phyloP scores from a whole-genome alignment of 1,140 invertebrate species.

The Drosophila suzukii region DNA sequence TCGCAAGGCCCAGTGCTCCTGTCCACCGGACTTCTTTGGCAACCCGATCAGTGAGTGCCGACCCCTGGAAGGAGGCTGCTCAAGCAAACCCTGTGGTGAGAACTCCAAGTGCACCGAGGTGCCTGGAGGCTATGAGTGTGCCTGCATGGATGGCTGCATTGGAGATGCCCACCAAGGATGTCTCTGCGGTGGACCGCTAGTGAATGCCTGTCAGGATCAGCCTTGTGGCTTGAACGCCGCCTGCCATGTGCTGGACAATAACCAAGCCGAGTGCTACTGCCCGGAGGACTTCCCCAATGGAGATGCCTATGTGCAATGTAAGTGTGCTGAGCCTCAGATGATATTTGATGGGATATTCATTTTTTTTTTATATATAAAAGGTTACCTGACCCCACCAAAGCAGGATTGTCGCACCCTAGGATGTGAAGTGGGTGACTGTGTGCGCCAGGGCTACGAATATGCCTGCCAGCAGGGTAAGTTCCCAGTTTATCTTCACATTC shows the following conservation, averaged over 20 bases:
- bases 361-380: conserved; percentile 8
- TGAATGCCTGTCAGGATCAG: conserved; percentile 89
- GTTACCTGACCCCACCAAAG: conserved; percentile 85
- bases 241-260: conserved; percentile 89
- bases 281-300: conserved; percentile 92
- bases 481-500: conserved; percentile 20
- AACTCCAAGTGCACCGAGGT: conserved; percentile 92
- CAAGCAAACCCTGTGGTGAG: conserved; percentile 92
- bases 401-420: conserved; percentile 92
- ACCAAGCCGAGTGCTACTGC: conserved; percentile 92
- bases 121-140: conserved; percentile 90
- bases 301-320: conserved; percentile 94
- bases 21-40: conserved; percentile 93
- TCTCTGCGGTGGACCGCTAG: conserved; percentile 87
- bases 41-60: conserved; percentile 92
- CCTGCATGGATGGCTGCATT: conserved; percentile 90
- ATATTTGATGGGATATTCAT: too few species aligned
- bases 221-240: conserved; percentile 93
- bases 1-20: conserved; percentile 91
- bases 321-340: conserved; percentile 69
- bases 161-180: conserved; percentile 93
- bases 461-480: conserved; percentile 92
- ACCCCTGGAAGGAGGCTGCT: conserved; percentile 88
- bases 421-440: conserved; percentile 93
- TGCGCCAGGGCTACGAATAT: conserved; percentile 91